Evolutionary conservation across 1,140 invertebrate genomes (phyloP), one percentile per base, ranked within the genome.

Genomic region (Drosophila busckii): DNA sequence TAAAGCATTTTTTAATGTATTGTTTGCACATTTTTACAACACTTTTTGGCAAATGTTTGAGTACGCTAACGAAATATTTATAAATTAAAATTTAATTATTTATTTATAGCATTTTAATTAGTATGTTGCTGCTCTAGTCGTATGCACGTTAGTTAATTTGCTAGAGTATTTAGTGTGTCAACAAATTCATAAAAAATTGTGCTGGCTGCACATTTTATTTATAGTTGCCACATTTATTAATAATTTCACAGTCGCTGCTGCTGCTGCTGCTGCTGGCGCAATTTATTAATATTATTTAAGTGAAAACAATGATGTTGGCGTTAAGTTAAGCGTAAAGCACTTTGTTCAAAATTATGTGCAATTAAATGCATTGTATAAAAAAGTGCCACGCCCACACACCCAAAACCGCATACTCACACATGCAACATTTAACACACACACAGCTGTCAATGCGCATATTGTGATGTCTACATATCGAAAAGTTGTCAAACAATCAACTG

Each of bases 291-390:
- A 65, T 68, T 78, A 54, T 68, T 78, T 58, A 44, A 82, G 64
- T 56, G 68, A 59, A 78, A 80, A 82, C 73, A 78, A 78, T 78
- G 66, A 80, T 78, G 68, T 46, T 71, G 44, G 63, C 64, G 73
- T 65, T 65, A 68, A 73, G 50, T 78, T 68, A 60, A 78, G 73
- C 66, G 59, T 73, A 65, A 78, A 78, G 53, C 54, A 82, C 73
- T 78, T 78, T 80, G 75, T 62, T n/a, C 42, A 56, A 73, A 69
- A 73, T 65, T 49, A 82, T 68, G 52, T 50, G 50, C 63, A 71
- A 68, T 82, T 80, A 61, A 78, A 56, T 46, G 50, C 23, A 26
- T 17, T 28, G 32, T 13, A 5, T 16, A 26, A 38, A 54, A 25
- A 34, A 44, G 50, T 20, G 40, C 17, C 38, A 44, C 22, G 20